Conservation (phyloP, 35 echinoderm and acorn worm species). For the Acanthaster planci region DNA sequence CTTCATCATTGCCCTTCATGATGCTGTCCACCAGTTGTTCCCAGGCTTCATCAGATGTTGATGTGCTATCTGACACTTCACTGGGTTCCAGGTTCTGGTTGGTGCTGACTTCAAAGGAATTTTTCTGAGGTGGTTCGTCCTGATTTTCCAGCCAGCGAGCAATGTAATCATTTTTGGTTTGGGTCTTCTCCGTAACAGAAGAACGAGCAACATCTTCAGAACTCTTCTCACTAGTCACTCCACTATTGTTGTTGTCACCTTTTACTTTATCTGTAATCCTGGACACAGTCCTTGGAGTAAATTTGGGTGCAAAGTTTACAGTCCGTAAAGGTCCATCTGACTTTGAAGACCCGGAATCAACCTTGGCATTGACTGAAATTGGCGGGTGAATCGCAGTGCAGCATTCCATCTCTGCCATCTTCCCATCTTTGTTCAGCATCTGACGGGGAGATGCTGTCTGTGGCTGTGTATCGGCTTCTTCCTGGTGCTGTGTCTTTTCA, state of each 20-base stretch:
- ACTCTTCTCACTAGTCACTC: too few species aligned
- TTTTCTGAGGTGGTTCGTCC: neutral
- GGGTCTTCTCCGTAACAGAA: too few species aligned
- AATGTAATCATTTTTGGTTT: neutral
- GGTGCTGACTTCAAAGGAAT: too few species aligned
- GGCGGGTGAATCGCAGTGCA: too few species aligned
- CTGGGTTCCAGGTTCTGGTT: neutral
- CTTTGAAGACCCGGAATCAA: too few species aligned
- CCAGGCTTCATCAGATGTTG: constrained; percentile 1
- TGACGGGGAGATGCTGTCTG: neutral
- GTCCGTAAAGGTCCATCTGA: too few species aligned
- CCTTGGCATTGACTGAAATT: too few species aligned
- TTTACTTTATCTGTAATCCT: neutral
- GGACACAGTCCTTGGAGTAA: neutral
- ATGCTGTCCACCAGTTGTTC: neutral
- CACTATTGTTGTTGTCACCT: too few species aligned
- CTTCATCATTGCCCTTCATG: constrained; percentile 1
- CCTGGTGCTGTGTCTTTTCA: neutral
- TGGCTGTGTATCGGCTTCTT: neutral
- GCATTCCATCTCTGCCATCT: neutral
- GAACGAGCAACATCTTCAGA: too few species aligned
- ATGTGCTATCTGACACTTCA: neutral
- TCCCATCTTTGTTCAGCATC: neutral
- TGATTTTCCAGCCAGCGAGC: neutral
- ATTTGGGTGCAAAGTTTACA: neutral